These are phyloP conservation scores for Dromas ardeola DNA, from an alignment of 2,113 vertebrate genomes.

Conservation along the genomic window DNA sequence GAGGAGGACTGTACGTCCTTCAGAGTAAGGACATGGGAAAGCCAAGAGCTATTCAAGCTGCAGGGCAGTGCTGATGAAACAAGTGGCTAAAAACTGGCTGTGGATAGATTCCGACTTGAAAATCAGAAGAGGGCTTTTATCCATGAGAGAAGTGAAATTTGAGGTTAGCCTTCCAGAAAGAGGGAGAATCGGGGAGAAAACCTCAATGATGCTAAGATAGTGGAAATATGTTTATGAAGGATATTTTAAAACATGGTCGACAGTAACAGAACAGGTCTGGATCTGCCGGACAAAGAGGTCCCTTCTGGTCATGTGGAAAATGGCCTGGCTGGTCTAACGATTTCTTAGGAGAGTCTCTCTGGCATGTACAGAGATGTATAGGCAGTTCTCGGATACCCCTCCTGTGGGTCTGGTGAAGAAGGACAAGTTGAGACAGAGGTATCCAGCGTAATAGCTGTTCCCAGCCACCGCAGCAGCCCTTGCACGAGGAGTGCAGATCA, in stretches of 20 bases:
- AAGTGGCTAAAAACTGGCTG: background rate
- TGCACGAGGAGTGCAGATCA: accelerated
- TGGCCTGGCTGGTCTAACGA: background rate
- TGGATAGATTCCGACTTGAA: background rate
- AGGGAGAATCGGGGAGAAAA: background rate
- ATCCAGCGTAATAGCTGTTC: background rate
- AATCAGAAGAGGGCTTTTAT: background rate
- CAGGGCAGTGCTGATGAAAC: background rate
- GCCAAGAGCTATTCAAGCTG: background rate
- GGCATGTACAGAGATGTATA: background rate
- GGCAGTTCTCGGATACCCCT: background rate
- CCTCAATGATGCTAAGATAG: background rate
- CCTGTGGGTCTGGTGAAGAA: background rate
- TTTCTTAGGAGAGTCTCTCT: background rate
- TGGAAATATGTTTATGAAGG: background rate
- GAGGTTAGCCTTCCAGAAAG: background rate
- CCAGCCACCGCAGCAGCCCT: background rate
- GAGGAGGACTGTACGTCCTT: background rate
- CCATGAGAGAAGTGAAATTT: background rate
- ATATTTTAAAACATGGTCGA: background rate
- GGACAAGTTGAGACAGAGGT: background rate
- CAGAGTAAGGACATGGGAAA: background rate
- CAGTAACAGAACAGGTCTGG: background rate
- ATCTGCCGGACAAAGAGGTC: background rate
- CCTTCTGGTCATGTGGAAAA: background rate